Evolutionary conservation across 2,888 invertebrate species (phyloP).

Genomic region (Aelia acuminata): DNA sequence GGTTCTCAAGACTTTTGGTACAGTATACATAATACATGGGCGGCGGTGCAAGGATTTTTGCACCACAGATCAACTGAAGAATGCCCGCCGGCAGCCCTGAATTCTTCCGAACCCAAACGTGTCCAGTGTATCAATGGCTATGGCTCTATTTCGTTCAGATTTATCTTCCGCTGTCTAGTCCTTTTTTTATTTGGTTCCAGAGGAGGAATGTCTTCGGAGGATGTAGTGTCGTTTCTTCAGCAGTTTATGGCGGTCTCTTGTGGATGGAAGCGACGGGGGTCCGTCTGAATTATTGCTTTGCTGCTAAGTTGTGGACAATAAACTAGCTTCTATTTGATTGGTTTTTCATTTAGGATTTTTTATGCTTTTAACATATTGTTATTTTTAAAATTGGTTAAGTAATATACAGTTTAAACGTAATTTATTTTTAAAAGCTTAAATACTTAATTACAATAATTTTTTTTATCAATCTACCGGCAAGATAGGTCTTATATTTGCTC

Average conservation of each 20-base stretch:
- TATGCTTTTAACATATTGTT: not conserved
- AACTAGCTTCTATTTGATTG: not conserved
- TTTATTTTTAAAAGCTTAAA: too few relatives aligned
- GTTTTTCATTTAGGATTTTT: not conserved
- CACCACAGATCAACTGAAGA: constrained; percentile 32
- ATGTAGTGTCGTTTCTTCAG: constrained; percentile 32
- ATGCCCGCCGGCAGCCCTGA: constrained; percentile 30
- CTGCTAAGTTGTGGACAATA: not conserved
- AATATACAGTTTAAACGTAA: too few relatives aligned
- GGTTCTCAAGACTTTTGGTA: constrained; percentile 46
- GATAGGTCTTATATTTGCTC: too few relatives aligned
- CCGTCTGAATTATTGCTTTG: not conserved
- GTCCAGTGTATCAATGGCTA: constrained; percentile 46
- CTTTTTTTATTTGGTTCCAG: not conserved
- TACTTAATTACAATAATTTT: too few relatives aligned
- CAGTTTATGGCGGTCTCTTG: constrained; percentile 13
- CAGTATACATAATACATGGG: constrained; percentile 56
- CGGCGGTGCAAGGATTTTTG: constrained; percentile 50
- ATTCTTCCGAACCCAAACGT: constrained; percentile 39
- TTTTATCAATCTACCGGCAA: too few relatives aligned
- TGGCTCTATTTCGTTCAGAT: constrained; percentile 43
- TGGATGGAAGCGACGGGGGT: not conserved
- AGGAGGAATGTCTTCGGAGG: constrained; percentile 11
- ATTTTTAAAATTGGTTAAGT: not conserved
- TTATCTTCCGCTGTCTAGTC: constrained; percentile 38